Percentiles rank a stretch among this genome's conserved stretches.
Conservation (phyloP, 1,140 invertebrate genomes). For the Penaeus japonicus region DNA sequence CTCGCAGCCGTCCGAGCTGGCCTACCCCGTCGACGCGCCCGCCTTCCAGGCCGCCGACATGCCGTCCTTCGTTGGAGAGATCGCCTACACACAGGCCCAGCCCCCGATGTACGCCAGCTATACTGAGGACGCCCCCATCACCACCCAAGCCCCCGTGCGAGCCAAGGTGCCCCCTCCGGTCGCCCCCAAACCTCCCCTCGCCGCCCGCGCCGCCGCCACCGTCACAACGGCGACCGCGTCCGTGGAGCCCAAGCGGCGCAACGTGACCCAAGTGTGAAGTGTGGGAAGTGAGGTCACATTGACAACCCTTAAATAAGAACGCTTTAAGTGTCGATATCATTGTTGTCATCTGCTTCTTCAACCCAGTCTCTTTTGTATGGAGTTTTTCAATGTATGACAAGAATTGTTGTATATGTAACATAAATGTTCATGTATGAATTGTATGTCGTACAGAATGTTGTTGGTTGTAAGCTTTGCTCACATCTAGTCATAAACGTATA, state of each 20-base stretch:
- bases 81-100: slow-evolving; percentile 49
- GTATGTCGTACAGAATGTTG: slow-evolving; percentile 53
- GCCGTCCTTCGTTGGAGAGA: slow-evolving; percentile 56
- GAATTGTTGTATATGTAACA: slow-evolving; percentile 19
- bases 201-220: slow-evolving; percentile 37
- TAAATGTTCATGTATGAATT: slow-evolving; percentile 51
- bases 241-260: slow-evolving; percentile 56
- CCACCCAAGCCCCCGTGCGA: slow-evolving; percentile 18
- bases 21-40: slow-evolving; percentile 34
- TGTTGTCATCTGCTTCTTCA: slow-evolving; percentile 46
- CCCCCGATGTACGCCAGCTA: slow-evolving; percentile 43
- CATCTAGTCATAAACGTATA: slow-evolving; percentile 54
- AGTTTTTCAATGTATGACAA: slow-evolving; percentile 46
- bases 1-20: slow-evolving; percentile 45
- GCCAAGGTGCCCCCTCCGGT: slow-evolving; percentile 58
- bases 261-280: slow-evolving; percentile 58
- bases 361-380: slow-evolving; percentile 51
- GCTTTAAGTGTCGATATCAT: slow-evolving; percentile 50
- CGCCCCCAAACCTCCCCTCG: slow-evolving; percentile 52
- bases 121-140: slow-evolving; percentile 40
- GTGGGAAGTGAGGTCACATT: background rate
- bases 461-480: slow-evolving; percentile 55
- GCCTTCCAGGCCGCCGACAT: slow-evolving; percentile 42
- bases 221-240: slow-evolving; percentile 31
- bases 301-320: slow-evolving; percentile 2